Conservation (phyloP, 2,888 invertebrate genomes). For the Hanleya hanleyi region DNA sequence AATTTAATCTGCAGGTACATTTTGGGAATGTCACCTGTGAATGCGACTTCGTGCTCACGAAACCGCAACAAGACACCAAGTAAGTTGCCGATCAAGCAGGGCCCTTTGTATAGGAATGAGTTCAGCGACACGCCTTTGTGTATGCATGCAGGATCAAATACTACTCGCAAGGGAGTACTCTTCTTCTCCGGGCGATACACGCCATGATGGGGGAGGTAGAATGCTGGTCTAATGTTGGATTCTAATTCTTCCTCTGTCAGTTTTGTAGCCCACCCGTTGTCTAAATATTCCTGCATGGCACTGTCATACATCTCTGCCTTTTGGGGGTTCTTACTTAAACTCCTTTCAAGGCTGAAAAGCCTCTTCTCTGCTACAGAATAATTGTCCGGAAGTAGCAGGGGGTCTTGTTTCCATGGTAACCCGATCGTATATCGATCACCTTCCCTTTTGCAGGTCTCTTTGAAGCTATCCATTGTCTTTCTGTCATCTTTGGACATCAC, state of each 20-base stretch:
- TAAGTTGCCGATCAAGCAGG: constrained; percentile 1
- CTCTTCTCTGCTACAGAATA: constrained; percentile 8
- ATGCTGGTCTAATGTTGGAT: not conserved
- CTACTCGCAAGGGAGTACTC: constrained; percentile 18
- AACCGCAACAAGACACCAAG: not conserved
- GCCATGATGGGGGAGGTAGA: constrained; percentile 21
- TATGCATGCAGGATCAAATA: constrained; percentile 19
- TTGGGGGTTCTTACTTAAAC: constrained; percentile 8
- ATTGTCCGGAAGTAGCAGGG: constrained; percentile 13
- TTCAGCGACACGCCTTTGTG: constrained; percentile 9
- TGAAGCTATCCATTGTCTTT: not conserved
- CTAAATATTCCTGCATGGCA: not conserved
- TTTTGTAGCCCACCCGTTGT: constrained; percentile 12
- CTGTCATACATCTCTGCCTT: constrained; percentile 14
- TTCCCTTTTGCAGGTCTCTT: not conserved
- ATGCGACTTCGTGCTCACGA: not conserved
- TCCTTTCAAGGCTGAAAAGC: constrained; percentile 13
- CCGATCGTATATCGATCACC: constrained; percentile 6
- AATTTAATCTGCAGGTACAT: constrained; percentile 10
- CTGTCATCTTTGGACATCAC: not conserved
- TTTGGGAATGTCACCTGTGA: constrained; percentile 7
- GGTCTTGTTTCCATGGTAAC: constrained; percentile 19
- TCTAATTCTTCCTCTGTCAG: not conserved
- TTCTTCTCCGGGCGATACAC: constrained; percentile 17
- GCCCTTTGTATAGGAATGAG: too few species aligned